A percentile compares a stretch with the other conserved stretches of the same genome.
phyloP scores from a whole-genome alignment of 2,113 vertebrate species.

The Ornithorhynchus anatinus region DNA sequence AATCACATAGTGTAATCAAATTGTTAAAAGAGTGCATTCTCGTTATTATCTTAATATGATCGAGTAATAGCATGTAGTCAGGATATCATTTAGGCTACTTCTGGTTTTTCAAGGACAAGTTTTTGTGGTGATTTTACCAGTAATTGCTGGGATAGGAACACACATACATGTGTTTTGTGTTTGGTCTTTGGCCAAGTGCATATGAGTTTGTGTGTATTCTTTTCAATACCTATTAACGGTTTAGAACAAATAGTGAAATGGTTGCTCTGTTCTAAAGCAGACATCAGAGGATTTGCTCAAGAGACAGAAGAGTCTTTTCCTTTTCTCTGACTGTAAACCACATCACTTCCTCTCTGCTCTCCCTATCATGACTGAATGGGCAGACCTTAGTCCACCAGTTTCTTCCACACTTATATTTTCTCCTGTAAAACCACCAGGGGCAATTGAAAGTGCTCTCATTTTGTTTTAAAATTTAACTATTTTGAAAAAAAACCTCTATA shows the following conservation, averaged over 20 bases:
- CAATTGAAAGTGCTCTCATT: constrained; percentile 52
- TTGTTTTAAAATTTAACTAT: constrained; percentile 27
- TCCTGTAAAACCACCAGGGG: constrained; percentile 44
- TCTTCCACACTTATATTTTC: constrained; percentile 26
- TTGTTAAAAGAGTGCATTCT: background rate
- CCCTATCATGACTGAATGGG: constrained; percentile 10
- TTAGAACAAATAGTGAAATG: constrained; percentile 49
- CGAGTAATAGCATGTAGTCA: too few species aligned
- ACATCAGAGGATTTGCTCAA: constrained; percentile 39
- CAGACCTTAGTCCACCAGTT: constrained; percentile 5
- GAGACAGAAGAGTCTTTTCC: constrained; percentile 17
- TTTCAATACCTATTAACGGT: constrained; percentile 50
- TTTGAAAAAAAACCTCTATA: constrained; percentile 58
- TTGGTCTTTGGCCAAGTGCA: too few species aligned
- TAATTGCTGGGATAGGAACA: too few species aligned
- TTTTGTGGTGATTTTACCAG: too few species aligned
- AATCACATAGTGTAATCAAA: background rate
- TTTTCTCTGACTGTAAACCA: background rate
- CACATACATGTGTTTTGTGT: too few species aligned
- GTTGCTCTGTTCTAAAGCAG: constrained; percentile 56
- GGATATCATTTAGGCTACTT: too few species aligned
- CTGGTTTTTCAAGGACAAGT: too few species aligned
- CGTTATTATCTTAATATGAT: too few species aligned
- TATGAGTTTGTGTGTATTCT: constrained; percentile 38
- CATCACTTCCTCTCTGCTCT: constrained; percentile 24